Conservation (phyloP, 1,140 invertebrate genomes). For the Drepana arcuata region DNA sequence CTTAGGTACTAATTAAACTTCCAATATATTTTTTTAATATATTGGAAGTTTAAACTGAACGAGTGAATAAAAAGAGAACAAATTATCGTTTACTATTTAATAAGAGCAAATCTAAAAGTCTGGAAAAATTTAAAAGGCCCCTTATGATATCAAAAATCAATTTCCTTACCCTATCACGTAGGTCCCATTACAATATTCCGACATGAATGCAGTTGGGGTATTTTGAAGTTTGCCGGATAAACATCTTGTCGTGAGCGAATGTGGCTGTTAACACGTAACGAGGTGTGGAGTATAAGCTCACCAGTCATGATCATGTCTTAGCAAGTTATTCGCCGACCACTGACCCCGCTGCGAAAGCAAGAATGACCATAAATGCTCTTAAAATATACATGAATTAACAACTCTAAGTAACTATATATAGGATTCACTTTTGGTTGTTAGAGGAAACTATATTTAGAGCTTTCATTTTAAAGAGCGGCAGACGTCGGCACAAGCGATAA, state of each 20-base stretch:
- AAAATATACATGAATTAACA: too few relatives aligned
- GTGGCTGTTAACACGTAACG: constrained; percentile 68
- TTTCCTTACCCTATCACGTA: constrained; percentile 40
- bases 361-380: background rate
- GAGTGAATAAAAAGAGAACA: too few relatives aligned
- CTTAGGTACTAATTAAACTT: too few relatives aligned
- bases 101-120: too few relatives aligned
- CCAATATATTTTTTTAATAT: too few relatives aligned
- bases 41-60: too few relatives aligned
- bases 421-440: too few relatives aligned
- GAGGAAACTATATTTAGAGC: too few relatives aligned
- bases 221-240: constrained; percentile 63
- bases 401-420: too few relatives aligned
- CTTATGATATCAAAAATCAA: constrained; percentile 11
- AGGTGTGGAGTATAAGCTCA: constrained; percentile 68
- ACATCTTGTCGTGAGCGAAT: constrained; percentile 66
- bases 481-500: constrained; percentile 56
- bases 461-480: too few relatives aligned
- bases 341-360: constrained; percentile 28
- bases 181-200: constrained; percentile 50
- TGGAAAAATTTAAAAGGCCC: too few relatives aligned
- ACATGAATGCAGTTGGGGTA: constrained; percentile 31
- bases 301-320: constrained; percentile 69
- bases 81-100: too few relatives aligned
- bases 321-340: constrained; percentile 63